Conservation (phyloP, 2,113 vertebrate genomes). For the Epinephelus moara region DNA sequence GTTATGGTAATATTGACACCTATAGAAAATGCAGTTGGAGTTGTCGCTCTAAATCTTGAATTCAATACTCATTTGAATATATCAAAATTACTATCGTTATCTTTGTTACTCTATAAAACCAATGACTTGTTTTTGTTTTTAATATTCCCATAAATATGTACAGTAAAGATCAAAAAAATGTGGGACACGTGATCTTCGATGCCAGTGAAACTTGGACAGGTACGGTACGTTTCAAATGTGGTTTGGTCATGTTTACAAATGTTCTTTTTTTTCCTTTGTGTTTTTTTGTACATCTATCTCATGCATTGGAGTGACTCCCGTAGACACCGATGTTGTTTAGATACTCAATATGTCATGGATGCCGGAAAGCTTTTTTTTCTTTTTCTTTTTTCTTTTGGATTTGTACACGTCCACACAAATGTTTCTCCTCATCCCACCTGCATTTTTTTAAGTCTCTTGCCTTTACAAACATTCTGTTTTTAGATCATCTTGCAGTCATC, state of each 20-base stretch:
- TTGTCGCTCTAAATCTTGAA: constrained; percentile 74
- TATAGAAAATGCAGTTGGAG: constrained; percentile 81
- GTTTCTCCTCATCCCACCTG: constrained; percentile 52
- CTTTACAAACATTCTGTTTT: constrained; percentile 80
- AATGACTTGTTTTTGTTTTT: constrained; percentile 70
- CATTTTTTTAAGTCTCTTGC: constrained; percentile 50
- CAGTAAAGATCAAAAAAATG: constrained; percentile 77
- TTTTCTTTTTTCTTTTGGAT: constrained; percentile 18
- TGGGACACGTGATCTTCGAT: constrained; percentile 72
- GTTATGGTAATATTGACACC: constrained; percentile 79
- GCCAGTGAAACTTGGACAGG: constrained; percentile 72
- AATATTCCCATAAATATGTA: constrained; percentile 83
- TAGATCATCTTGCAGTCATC: constrained; percentile 61
- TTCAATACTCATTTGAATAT: constrained; percentile 77
- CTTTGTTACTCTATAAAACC: constrained; percentile 84
- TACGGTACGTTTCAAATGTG: constrained; percentile 79
- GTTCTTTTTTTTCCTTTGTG: constrained; percentile 28
- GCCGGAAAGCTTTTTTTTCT: constrained; percentile 53
- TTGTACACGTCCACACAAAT: constrained; percentile 69
- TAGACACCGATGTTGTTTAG: constrained; percentile 72
- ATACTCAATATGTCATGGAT: constrained; percentile 73
- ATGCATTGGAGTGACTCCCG: constrained; percentile 80
- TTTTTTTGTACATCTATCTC: constrained; percentile 78
- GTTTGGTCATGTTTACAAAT: constrained; percentile 80
- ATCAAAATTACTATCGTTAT: constrained; percentile 83